Evolutionary conservation across 2,888 invertebrate species (phyloP), one percentile per base, ranked within the genome.

Genomic region (Leptopilina syphax): DNA sequence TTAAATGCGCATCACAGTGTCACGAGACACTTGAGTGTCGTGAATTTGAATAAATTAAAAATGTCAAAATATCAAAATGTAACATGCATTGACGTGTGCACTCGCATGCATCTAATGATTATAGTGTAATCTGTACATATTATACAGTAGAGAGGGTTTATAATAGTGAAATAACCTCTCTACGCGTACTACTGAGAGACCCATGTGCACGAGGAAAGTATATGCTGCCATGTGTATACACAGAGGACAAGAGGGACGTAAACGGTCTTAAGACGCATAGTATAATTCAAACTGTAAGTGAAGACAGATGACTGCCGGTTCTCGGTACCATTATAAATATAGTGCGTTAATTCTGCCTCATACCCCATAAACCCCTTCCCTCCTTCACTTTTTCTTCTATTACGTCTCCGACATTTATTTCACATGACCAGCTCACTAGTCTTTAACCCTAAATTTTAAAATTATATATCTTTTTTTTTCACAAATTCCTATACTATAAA

Each of bases 251-350:
- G 63, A 65, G 47, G 44, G 63, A 65, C 65, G 41, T 77, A 63
- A 65, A 77, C 44, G 41, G 24, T 63, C 65, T 34, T 77, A 63
- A 65, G 76, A 77, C 34, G 34, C 76, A 65, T 65, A 63, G 76
- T 63, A 34, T 65, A 76, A 79, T 54, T 79, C 65, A 44, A 79
- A 79, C 79, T 57, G 18, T 73, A 73, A 79, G 79, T 76, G 73
- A 73, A 73, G 79, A 79, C 79, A 60, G 79, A 79, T 79, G 65
- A 79, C 79, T 68, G 73, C 79, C 76, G 65, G 68, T 73, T 79
- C 73, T 65, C 47, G 54, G 76, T 65, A 77, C 34, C 73, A 73
- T 73, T 73, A 50, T 50, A 57, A 73, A 73, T 57, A 73, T 73
- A 73, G 73, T 73, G 73, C 57, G 73, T 41, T 73, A 73, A 73